phyloP scores from a whole-genome alignment of 2,113 vertebrate genomes.

The Pseudonaja textilis region DNA sequence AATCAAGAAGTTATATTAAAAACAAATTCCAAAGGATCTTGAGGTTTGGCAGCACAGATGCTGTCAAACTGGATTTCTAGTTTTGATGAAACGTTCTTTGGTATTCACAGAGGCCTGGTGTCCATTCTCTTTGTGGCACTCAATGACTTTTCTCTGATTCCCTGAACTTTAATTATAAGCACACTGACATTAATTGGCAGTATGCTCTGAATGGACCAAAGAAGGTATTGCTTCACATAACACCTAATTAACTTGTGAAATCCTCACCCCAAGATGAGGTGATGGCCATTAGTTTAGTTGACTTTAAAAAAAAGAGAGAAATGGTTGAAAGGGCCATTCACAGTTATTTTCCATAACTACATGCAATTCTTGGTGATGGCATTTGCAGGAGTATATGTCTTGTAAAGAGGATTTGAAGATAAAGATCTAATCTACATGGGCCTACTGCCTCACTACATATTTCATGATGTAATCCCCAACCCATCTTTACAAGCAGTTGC shows the following conservation, averaged over 20 bases:
- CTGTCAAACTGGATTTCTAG: not conserved
- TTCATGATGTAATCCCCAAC: not conserved
- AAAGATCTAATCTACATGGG: not conserved
- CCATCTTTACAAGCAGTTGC: not conserved
- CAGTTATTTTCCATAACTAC: not conserved
- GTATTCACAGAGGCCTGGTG: not conserved
- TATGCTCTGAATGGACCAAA: not conserved
- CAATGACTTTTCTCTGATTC: not conserved
- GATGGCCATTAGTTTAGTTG: not conserved
- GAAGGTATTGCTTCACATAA: not conserved
- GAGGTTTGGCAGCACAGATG: not conserved
- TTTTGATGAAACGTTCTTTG: not conserved
- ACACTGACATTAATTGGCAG: not conserved
- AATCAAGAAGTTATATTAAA: conserved; percentile 26
- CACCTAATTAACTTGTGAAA: not conserved
- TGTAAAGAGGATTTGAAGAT: not conserved
- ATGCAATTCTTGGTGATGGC: too few species aligned
- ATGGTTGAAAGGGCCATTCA: too few species aligned
- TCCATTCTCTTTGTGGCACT: not conserved
- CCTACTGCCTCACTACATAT: not conserved
- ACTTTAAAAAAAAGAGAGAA: not conserved
- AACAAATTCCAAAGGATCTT: conserved; percentile 15
- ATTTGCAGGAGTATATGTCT: not conserved
- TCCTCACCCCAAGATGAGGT: not conserved
- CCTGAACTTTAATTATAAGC: not conserved